Base-by-base conservation (phyloP, 1,140 invertebrate species). In the Drosophila nigromelanica region DNA sequence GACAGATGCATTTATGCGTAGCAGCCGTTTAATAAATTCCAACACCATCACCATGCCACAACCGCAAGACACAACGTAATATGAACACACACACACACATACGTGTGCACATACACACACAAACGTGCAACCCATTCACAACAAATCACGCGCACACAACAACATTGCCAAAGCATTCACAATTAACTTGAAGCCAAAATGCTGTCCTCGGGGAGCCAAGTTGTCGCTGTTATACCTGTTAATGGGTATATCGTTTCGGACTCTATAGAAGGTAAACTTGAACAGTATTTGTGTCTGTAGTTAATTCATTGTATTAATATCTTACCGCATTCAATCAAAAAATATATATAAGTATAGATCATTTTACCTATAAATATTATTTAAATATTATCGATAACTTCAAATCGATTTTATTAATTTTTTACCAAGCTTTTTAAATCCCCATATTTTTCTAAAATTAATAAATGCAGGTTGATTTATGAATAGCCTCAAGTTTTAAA, bases 151-250 rank as follows among this genome's bases (percentile, higher is more conserved):
- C 69, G 75, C 69, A 71, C 74, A 77, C 55, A 61, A 63, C 72
- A 64, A 55, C 66, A 74, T 43, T 43, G 18, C 5, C 35, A 52
- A 37, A 54, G 70, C 62, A 75, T 83, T 82, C 75, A 79, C 79
- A 82, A 82, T 82, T 82, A 82, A 82, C 79, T 82, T 70, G 61
- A 50, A 83, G 79, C 79, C 79, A 63, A 72, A 82, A 83, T 82
- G 80, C 43, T 83, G 75, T 75, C 75, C 80, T 78, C 71, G 51
- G 59, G 79, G 75, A 58, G 48, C n/a, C 27, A 11, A 40, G 55
- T 48, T 52, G 55, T 35, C 21, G 8, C 39, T 40, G 15, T 14
- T 14, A 40, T 40, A 40, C 43, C 10, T 18, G 14, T 42, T 14
- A n/a, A n/a, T n/a, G 4, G n/a, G 12, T 39, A 39, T 5, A 11